Evolutionary conservation across 1,140 invertebrate species (phyloP), one percentile per base, ranked within the genome.

Genomic region (Neelides sp.): DNA sequence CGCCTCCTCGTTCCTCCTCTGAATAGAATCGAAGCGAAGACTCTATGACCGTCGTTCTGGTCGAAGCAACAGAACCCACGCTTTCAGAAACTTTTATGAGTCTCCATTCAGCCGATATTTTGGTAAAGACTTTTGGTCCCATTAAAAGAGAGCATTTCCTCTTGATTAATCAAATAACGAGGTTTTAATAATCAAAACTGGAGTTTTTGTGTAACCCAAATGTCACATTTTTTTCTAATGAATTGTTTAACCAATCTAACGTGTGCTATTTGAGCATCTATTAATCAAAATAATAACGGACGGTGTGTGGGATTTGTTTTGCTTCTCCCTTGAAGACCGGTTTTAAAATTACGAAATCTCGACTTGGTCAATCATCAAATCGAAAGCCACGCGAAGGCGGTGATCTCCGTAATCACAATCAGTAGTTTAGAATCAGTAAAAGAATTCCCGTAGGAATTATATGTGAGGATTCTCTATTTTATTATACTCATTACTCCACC

Each of bases 91-190:
- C 73, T 79, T 78, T 73, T 86, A 83, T 71, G 83, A 85, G 70
- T 78, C 79, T 61, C 82, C 83, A 64, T 85, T 85, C 68, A 80
- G 83, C 68, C 79, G 82, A 72, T 79, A 78, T 68, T 86, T 85
- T 72, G 84, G 84, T 86, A 84, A 61, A n/a, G 45, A 44, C 27
- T 46, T 46, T 13, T 15, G 3, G 27, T 40, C 22, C n/a, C 22
- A 19, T 43, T 55, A 27, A 19, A 22, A 47, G 15, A 48, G 40
- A 39, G 34, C 19, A 13, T 47, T 30, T n/a, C 23, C 22, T 47
- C 37, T 47, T 36, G 7, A 17, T 17, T 13, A 8, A 36, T n/a
- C n/a, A n/a, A n/a, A n/a, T n/a, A n/a, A n/a, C n/a, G n/a, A n/a
- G 30, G 26, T 36, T 47, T 34, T 13, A 45, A n/a, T 45, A 13